phyloP scores from a whole-genome alignment of 2,797 vertebrate species.

The Thunnus albacares region DNA sequence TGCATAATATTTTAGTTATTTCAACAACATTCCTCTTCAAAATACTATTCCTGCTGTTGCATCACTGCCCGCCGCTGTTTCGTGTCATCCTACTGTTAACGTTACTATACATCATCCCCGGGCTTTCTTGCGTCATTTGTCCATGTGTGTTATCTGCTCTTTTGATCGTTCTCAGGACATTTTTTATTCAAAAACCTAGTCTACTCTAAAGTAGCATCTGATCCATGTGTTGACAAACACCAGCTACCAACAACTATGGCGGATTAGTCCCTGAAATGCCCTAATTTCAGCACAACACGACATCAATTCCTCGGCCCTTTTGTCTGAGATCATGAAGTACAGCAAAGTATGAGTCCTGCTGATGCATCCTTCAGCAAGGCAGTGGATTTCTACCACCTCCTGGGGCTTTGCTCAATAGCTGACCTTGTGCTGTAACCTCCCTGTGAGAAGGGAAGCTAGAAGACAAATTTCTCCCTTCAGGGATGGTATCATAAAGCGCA shows the following conservation, averaged over 20 bases:
- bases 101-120: neutral
- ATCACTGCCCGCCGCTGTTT: neutral
- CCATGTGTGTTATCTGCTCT: neutral
- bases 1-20: neutral
- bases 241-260: neutral
- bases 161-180: neutral
- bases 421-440: constrained; percentile 56
- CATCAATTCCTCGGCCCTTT: neutral
- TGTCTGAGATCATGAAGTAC: neutral
- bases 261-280: neutral
- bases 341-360: constrained; percentile 18
- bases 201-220: neutral
- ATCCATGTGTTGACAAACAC: neutral
- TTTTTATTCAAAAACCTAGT: neutral
- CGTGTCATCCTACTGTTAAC: too few relatives aligned
- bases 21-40: neutral
- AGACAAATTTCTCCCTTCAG: constrained; percentile 49
- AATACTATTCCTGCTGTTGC: neutral
- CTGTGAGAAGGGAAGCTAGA: constrained; percentile 18
- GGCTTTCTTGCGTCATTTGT: neutral
- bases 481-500: constrained; percentile 31
- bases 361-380: constrained; percentile 50
- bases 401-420: constrained; percentile 48
- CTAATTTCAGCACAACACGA: constrained; percentile 8
- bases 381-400: constrained; percentile 45